Conservation (phyloP, 2,113 vertebrate species). For the Ochotona princeps region DNA sequence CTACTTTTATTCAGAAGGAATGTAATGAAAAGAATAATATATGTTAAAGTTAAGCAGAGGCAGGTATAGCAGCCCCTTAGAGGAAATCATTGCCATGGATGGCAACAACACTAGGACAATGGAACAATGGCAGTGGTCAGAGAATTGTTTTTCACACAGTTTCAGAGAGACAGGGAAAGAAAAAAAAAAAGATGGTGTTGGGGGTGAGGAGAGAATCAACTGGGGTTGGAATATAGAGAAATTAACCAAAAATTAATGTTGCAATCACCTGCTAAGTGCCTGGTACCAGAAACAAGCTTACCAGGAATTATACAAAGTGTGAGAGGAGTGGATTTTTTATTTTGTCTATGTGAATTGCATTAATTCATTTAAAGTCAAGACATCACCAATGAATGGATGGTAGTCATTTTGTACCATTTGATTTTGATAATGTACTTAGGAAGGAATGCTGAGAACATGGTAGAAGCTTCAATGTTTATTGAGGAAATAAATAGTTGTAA, state of each 20-base stretch:
- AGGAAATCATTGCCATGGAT: slow-evolving; percentile 8
- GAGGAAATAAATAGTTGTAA: slow-evolving; percentile 63
- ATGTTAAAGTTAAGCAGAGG: slow-evolving; percentile 44
- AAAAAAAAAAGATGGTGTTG: too few species aligned
- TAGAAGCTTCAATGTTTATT: slow-evolving; percentile 77
- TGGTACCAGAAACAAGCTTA: not conserved
- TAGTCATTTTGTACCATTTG: slow-evolving; percentile 55
- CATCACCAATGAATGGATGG: slow-evolving; percentile 33
- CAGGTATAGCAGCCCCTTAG: not conserved
- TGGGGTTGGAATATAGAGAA: not conserved
- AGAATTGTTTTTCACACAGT: not conserved
- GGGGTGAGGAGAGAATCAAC: not conserved
- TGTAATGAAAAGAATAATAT: not conserved
- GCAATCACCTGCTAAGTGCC: slow-evolving; percentile 43
- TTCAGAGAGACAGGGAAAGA: not conserved
- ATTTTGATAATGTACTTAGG: slow-evolving; percentile 74
- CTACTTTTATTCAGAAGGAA: not conserved
- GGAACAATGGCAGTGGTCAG: not conserved
- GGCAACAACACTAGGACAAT: not conserved
- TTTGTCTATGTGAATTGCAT: slow-evolving; percentile 41
- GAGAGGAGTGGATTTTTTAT: not conserved
- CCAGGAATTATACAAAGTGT: slow-evolving; percentile 20
- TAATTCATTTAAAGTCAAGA: slow-evolving; percentile 58
- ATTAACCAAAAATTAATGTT: not conserved
- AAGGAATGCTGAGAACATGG: slow-evolving; percentile 69